These are phyloP conservation scores for Plagodis dolabraria DNA, from an alignment of 2,888 invertebrate genomes.

Conservation along the genomic window DNA sequence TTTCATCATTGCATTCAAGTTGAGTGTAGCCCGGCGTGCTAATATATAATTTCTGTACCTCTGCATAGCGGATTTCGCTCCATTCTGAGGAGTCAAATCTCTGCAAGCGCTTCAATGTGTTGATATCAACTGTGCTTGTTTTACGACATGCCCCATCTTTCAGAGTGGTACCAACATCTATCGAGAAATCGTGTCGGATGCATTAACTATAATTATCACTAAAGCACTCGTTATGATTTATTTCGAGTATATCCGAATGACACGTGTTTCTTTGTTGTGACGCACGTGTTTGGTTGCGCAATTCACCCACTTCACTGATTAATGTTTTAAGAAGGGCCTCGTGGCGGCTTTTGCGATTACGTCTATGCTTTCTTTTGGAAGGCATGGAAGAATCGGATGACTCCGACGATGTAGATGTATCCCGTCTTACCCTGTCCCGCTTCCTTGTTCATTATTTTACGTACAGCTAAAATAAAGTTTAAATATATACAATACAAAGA, in stretches of 20 bases:
- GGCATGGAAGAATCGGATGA: no score
- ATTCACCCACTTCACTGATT: slow-evolving; percentile 2
- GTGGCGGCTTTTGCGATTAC: slow-evolving; percentile 1
- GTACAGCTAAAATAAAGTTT: no score
- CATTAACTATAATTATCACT: no score
- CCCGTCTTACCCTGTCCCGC: no score
- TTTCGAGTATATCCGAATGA: background rate
- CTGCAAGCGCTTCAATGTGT: background rate
- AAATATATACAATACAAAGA: no score
- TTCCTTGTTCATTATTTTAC: no score
- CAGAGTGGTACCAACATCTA: background rate
- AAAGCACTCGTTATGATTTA: no score
- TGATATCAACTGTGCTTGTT: background rate
- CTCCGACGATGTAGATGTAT: no score
- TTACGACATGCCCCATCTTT: background rate
- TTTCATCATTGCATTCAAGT: no score
- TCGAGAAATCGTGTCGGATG: no score
- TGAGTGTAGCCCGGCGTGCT: no score
- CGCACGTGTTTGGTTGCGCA: background rate
- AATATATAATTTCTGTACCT: no score
- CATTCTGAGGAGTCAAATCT: background rate
- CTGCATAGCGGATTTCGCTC: background rate
- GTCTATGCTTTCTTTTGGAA: background rate
- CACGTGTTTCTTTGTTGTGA: background rate
- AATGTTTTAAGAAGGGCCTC: slow-evolving; percentile 1